phyloP scores from a whole-genome alignment of 2,797 vertebrate genomes.

The Onychomys arenicola region DNA sequence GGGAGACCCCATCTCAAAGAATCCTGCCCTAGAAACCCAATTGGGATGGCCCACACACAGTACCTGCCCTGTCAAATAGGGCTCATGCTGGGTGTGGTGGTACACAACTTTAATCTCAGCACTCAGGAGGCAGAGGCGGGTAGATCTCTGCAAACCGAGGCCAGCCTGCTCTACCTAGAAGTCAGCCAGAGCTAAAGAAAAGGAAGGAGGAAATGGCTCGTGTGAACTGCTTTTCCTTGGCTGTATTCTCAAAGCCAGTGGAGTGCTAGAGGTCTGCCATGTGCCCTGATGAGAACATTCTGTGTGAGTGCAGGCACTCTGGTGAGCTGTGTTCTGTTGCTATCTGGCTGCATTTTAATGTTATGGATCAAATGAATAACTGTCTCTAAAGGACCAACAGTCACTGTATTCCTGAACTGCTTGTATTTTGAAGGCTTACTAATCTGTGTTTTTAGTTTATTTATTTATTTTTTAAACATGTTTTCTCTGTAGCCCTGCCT shows the following conservation, averaged over 20 bases:
- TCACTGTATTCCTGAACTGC: too few species aligned
- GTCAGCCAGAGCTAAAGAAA: not conserved
- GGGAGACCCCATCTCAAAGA: not conserved
- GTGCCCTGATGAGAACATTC: not conserved
- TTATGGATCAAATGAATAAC: not conserved
- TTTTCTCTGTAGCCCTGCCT: not conserved
- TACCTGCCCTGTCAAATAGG: not conserved
- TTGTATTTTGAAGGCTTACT: not conserved
- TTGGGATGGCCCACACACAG: not conserved
- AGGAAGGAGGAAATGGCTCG: not conserved
- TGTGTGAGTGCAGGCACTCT: not conserved
- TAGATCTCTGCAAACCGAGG: not conserved
- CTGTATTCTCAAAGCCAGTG: not conserved
- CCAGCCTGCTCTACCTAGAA: not conserved
- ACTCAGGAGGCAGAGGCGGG: not conserved
- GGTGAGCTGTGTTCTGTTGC: not conserved
- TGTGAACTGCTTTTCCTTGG: not conserved
- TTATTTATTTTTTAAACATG: not conserved
- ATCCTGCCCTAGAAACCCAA: not conserved
- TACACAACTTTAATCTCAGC: not conserved
- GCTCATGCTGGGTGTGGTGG: not conserved
- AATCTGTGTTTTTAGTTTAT: not conserved
- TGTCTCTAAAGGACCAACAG: too few species aligned
- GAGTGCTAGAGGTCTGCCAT: not conserved
- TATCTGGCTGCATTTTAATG: not conserved